Percentiles rank a stretch among this genome's conserved stretches.
phyloP scores from a whole-genome alignment of 1,140 invertebrate genomes.

The Drosophila kepulauana region DNA sequence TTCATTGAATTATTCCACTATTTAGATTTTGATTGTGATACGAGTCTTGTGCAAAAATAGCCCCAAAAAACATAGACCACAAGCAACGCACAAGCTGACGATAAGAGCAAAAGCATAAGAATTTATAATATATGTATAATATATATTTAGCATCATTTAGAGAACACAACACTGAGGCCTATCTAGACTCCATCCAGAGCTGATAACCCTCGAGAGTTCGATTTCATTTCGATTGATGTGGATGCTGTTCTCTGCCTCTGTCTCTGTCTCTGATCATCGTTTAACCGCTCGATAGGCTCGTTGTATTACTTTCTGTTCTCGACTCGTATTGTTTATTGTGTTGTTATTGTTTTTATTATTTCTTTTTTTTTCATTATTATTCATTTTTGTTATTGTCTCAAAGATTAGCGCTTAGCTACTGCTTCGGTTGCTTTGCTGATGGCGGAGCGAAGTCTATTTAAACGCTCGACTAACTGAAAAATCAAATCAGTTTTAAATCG shows the following conservation, averaged over 20 bases:
- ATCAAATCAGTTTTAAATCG: constrained; percentile 68
- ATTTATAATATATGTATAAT: not conserved
- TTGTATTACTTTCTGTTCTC: constrained; percentile 64
- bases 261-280: constrained; percentile 22
- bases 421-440: not conserved
- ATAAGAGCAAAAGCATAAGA: constrained; percentile 13
- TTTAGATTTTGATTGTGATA: constrained; percentile 4
- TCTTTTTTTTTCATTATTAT: not conserved
- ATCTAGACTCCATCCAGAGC: constrained; percentile 38
- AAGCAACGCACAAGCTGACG: constrained; percentile 38
- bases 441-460: constrained; percentile 63
- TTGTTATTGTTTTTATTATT: constrained; percentile 38
- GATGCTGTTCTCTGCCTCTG: constrained; percentile 57
- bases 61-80: constrained; percentile 45
- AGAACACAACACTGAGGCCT: not conserved
- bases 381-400: constrained; percentile 50
- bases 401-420: constrained; percentile 45
- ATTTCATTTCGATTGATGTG: constrained; percentile 28
- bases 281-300: constrained; percentile 49
- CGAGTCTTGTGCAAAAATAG: constrained; percentile 41
- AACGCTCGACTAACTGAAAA: constrained; percentile 48
- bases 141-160: constrained; percentile 1
- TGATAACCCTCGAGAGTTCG: constrained; percentile 65
- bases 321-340: constrained; percentile 51
- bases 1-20: constrained; percentile 50